Percentiles rank a stretch among this genome's conserved stretches.
Evolutionary conservation across 2,113 vertebrate genomes (phyloP).

Genomic region (Notarius lentiginosus): DNA sequence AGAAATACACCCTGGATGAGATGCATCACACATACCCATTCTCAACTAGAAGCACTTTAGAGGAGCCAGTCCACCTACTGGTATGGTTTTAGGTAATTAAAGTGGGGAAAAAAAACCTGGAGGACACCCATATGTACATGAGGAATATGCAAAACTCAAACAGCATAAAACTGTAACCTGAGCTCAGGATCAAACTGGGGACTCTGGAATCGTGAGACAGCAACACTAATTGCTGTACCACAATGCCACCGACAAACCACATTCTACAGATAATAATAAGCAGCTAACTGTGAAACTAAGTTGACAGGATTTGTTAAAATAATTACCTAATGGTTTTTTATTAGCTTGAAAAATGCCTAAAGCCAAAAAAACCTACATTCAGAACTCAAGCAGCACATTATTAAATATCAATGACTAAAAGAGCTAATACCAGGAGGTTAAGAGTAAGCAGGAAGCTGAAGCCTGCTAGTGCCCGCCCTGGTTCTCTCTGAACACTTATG

Average conservation of each 20-base stretch:
- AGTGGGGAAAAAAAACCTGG: background rate
- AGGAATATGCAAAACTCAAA: background rate
- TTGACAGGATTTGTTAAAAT: background rate
- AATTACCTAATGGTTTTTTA: background rate
- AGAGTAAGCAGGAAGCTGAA: background rate
- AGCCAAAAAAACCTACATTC: background rate
- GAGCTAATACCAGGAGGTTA: background rate
- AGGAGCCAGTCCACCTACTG: background rate
- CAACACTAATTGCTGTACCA: background rate
- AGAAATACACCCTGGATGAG: background rate
- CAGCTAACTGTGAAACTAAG: background rate
- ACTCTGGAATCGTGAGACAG: background rate
- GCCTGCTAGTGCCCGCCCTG: background rate
- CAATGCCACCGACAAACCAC: background rate
- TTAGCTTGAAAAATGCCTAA: background rate
- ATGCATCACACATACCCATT: background rate
- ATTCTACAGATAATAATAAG: background rate
- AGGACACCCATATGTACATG: background rate
- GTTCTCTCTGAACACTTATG: background rate
- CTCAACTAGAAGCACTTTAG: background rate
- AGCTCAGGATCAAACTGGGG: background rate
- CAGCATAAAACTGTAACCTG: background rate
- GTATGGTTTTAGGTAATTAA: background rate
- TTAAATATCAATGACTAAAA: slow-evolving; percentile 1
- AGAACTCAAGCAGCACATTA: background rate